These are phyloP conservation scores for Lamproptera curius DNA, from an alignment of 2,888 invertebrate genomes.

Conservation along the genomic window DNA sequence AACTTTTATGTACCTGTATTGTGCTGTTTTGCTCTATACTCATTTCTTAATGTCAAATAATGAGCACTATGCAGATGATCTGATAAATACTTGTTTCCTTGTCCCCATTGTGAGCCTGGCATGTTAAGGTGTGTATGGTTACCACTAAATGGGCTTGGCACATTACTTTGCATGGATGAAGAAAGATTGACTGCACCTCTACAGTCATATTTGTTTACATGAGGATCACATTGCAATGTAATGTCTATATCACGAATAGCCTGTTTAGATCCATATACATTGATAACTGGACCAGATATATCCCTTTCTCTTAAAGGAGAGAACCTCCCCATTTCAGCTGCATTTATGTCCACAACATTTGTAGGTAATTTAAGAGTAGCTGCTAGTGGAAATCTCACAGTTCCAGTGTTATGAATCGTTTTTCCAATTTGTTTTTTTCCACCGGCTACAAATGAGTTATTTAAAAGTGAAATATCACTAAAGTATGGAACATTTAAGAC, in stretches of 20 bases:
- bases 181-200: constrained; percentile 81
- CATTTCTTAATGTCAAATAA: constrained; percentile 76
- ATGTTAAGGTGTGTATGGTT: constrained; percentile 83
- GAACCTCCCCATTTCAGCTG: constrained; percentile 81
- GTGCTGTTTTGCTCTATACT: constrained; percentile 48
- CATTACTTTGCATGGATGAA: constrained; percentile 86
- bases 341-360: constrained; percentile 81
- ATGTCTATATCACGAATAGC: constrained; percentile 47
- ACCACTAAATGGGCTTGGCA: constrained; percentile 82
- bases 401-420: constrained; percentile 65
- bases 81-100: constrained; percentile 83
- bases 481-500: background rate
- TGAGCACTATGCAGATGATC: constrained; percentile 83
- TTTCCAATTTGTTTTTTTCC: constrained; percentile 40
- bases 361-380: constrained; percentile 77
- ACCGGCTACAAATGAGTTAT: constrained; percentile 34
- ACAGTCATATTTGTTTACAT: constrained; percentile 83
- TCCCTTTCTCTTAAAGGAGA: constrained; percentile 82
- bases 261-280: constrained; percentile 59
- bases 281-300: constrained; percentile 79
- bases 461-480: background rate
- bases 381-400: constrained; percentile 72
- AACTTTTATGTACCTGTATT: constrained; percentile 49
- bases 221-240: constrained; percentile 69
- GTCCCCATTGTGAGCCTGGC: constrained; percentile 86